Percentiles rank a stretch among this genome's conserved stretches.
phyloP scores from a whole-genome alignment of 2,797 vertebrate species.

The Crocidura indochinensis region DNA sequence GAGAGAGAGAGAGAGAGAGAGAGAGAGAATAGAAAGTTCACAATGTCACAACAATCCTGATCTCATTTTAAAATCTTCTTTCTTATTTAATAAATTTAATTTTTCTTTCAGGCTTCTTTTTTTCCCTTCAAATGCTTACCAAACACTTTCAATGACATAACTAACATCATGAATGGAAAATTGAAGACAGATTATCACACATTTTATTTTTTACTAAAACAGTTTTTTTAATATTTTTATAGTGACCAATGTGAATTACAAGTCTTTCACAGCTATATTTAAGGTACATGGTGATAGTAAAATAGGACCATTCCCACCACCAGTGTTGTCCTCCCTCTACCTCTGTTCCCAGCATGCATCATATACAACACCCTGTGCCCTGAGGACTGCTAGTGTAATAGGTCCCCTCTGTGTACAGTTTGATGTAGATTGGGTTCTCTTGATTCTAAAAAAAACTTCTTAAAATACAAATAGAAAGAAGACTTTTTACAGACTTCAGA shows the following conservation, averaged over 20 bases:
- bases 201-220: neutral
- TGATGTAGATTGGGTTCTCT: no score
- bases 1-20: no score
- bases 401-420: no score
- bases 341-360: no score
- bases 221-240: neutral
- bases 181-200: neutral
- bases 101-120: neutral
- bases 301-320: no score
- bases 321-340: no score
- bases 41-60: neutral
- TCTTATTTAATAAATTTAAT: neutral
- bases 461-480: neutral
- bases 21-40: neutral
- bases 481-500: neutral
- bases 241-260: no score
- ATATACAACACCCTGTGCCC: no score
- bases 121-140: slow-evolving; percentile 25
- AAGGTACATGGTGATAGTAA: no score
- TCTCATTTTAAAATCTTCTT: neutral
- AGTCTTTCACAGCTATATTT: no score
- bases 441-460: slow-evolving; percentile 5
- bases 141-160: neutral
- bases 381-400: no score
- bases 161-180: neutral